phyloP scores from a whole-genome alignment of 2,888 invertebrate genomes.

The Morpho deidamia region DNA sequence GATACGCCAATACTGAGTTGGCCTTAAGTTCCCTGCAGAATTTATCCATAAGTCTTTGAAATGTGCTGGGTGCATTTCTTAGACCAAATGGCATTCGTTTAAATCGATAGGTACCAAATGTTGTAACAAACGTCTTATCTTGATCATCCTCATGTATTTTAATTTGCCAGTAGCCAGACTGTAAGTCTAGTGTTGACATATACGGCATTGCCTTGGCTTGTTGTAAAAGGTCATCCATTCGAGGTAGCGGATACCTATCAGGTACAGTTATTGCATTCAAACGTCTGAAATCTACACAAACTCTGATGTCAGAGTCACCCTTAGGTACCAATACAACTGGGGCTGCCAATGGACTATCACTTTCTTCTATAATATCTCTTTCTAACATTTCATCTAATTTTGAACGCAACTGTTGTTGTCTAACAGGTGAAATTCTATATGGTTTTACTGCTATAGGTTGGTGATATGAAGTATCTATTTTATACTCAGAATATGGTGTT shows the following conservation, averaged over 20 bases:
- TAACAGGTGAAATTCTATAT: too few species aligned
- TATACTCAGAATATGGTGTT: too few species aligned
- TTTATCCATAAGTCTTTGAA: conserved; percentile 36
- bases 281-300: conserved; percentile 41
- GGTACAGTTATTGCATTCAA: conserved; percentile 27
- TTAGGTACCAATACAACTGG: conserved; percentile 44
- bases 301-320: conserved; percentile 30
- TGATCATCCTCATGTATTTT: conserved; percentile 12
- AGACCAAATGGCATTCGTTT: conserved; percentile 40
- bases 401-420: too few species aligned
- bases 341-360: conserved; percentile 41
- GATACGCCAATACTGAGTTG: background rate
- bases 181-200: conserved; percentile 28
- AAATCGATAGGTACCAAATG: conserved; percentile 36
- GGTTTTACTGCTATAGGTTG: too few species aligned
- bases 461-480: too few species aligned
- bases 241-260: conserved; percentile 42
- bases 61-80: conserved; percentile 36
- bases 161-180: conserved; percentile 33
- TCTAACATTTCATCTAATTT: too few species aligned
- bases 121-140: conserved; percentile 39
- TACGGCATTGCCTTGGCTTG: conserved; percentile 24
- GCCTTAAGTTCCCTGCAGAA: conserved; percentile 22
- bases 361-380: too few species aligned
- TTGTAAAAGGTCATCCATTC: conserved; percentile 42